These are phyloP conservation scores for Mycetomoellerius zeteki DNA, from an alignment of 1,140 invertebrate genomes.

Conservation along the genomic window DNA sequence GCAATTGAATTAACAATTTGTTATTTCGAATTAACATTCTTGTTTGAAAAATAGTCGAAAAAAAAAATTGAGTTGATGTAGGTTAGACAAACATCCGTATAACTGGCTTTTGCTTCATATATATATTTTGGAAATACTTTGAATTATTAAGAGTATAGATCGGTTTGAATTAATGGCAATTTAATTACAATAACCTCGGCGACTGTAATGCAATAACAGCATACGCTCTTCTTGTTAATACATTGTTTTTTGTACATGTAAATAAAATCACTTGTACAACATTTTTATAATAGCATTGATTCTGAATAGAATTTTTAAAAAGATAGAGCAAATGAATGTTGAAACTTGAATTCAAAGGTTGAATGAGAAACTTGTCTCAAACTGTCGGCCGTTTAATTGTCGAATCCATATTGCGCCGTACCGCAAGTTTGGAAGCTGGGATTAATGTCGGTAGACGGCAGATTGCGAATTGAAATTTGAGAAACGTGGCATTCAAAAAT, in stretches of 20 bases:
- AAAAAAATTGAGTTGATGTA: neutral
- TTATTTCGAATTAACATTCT: neutral
- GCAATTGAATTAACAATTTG: no score
- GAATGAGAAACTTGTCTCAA: neutral
- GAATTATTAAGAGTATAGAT: slow-evolving; percentile 28
- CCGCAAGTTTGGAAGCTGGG: neutral
- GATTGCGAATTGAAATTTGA: slow-evolving; percentile 34
- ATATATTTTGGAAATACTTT: slow-evolving; percentile 1
- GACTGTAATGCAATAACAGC: neutral
- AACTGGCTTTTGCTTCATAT: neutral
- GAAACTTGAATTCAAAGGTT: neutral
- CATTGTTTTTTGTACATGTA: neutral
- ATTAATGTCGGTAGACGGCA: neutral
- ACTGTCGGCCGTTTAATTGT: neutral
- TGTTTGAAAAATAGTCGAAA: neutral
- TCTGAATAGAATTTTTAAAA: neutral
- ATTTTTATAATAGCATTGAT: neutral
- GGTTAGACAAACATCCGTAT: neutral
- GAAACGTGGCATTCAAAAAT: neutral
- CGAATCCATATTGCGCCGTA: neutral
- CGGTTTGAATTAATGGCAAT: neutral
- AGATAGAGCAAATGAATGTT: neutral
- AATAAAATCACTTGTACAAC: neutral
- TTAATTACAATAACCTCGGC: neutral
- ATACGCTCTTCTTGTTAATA: neutral